phyloP scores from a whole-genome alignment of 2,113 vertebrate genomes.

The Corydoras maculifer region DNA sequence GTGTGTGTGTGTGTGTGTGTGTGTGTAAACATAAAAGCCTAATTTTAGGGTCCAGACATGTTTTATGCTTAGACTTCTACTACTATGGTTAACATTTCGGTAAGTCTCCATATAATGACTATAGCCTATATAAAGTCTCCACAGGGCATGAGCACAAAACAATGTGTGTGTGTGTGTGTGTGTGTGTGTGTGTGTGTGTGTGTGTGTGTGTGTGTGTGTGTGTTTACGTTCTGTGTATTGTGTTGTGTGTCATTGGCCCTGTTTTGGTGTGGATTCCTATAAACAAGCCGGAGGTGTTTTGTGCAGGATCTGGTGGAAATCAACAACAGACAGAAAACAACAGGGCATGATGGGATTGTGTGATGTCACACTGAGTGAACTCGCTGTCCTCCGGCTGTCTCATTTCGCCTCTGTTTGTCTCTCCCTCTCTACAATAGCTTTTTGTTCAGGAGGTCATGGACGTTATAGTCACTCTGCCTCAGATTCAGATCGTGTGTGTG shows the following conservation, averaged over 20 bases:
- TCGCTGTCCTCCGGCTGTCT: background rate
- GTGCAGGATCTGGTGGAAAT: background rate
- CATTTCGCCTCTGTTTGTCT: background rate
- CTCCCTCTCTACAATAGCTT: constrained; percentile 8
- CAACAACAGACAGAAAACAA: background rate
- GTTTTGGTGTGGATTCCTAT: background rate
- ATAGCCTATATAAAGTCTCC: too few relatives aligned
- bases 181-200: too few relatives aligned
- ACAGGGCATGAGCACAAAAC: too few relatives aligned
- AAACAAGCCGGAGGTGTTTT: background rate
- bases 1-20: too few relatives aligned
- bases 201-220: background rate
- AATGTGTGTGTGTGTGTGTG: too few relatives aligned
- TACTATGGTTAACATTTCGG: too few relatives aligned
- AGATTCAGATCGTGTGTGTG: background rate
- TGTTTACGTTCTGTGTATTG: background rate
- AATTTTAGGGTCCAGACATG: too few relatives aligned
- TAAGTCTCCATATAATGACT: too few relatives aligned
- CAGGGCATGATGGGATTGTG: constrained; percentile 20
- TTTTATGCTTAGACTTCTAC: too few relatives aligned
- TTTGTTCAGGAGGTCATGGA: constrained; percentile 20
- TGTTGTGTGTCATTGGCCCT: background rate
- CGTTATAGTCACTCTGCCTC: background rate
- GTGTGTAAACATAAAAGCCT: too few relatives aligned
- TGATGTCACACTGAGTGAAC: background rate